Evolutionary conservation across 2,797 vertebrate species (phyloP).

Genomic region (Toxotes lorentzi): DNA sequence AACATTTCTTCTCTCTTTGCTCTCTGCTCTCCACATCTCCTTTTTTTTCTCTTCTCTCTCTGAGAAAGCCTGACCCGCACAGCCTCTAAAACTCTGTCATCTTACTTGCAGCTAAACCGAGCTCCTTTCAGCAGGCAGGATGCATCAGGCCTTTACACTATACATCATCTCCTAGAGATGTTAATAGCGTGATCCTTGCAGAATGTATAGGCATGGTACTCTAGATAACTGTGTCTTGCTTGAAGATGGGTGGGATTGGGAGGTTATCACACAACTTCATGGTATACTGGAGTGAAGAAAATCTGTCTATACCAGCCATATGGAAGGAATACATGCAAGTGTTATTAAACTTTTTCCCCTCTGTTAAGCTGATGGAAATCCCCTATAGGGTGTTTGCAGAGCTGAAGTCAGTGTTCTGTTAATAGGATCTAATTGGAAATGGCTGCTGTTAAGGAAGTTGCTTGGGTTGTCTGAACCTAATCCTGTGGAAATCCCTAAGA

Average conservation of each 20-base stretch:
- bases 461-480: constrained; percentile 74
- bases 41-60: background rate
- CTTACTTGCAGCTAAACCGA: constrained; percentile 50
- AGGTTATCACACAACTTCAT: constrained; percentile 21
- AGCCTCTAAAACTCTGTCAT: constrained; percentile 41
- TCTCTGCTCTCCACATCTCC: background rate
- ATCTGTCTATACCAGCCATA: constrained; percentile 28
- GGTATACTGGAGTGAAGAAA: background rate
- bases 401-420: constrained; percentile 75
- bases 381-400: constrained; percentile 70
- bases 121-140: constrained; percentile 4
- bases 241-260: background rate
- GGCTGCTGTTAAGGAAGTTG: constrained; percentile 74
- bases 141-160: constrained; percentile 24
- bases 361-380: constrained; percentile 67
- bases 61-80: constrained; percentile 31
- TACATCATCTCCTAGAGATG: constrained; percentile 25
- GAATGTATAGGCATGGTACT: constrained; percentile 13
- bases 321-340: constrained; percentile 36
- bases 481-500: constrained; percentile 75
- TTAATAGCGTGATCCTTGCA: constrained; percentile 43
- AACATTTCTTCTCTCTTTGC: background rate
- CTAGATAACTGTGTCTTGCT: constrained; percentile 5
- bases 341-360: constrained; percentile 49
- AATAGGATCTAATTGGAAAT: constrained; percentile 80